Conservation (phyloP, 2,888 invertebrate species). For the Lacanobia wlatinum region DNA sequence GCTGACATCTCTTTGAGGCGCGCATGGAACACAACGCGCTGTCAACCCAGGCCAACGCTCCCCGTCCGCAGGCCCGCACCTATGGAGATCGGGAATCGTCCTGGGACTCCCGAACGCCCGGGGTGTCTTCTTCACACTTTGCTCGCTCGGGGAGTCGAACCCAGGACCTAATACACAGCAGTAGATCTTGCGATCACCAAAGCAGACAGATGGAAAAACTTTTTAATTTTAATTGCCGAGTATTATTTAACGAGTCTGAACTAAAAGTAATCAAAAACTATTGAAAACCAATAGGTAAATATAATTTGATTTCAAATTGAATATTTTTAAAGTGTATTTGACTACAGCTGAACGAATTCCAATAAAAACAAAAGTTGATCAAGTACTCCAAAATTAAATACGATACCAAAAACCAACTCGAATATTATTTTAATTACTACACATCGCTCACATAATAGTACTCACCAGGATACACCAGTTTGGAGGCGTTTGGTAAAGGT, state of each 20-base stretch:
- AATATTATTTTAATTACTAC: slow-evolving; percentile 13
- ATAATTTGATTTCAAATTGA: background rate
- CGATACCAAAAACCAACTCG: background rate
- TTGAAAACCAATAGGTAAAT: background rate
- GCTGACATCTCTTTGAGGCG: too few relatives aligned
- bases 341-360: background rate
- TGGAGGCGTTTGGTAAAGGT: too few relatives aligned
- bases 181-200: background rate
- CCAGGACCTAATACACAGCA: background rate
- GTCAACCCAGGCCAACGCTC: too few relatives aligned
- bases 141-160: background rate
- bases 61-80: too few relatives aligned
- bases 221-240: background rate
- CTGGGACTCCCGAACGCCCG: too few relatives aligned
- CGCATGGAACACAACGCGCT: too few relatives aligned
- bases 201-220: background rate
- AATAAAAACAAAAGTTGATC: background rate
- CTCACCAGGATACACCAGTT: too few relatives aligned
- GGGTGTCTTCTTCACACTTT: background rate
- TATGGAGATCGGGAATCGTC: too few relatives aligned
- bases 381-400: background rate
- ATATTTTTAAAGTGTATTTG: background rate
- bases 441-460: too few relatives aligned
- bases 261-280: slow-evolving; percentile 1
- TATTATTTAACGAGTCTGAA: background rate